Percentiles rank a stretch among this genome's conserved stretches.
Evolutionary conservation across 2,113 vertebrate species (phyloP).

Genomic region (Butorides virescens): DNA sequence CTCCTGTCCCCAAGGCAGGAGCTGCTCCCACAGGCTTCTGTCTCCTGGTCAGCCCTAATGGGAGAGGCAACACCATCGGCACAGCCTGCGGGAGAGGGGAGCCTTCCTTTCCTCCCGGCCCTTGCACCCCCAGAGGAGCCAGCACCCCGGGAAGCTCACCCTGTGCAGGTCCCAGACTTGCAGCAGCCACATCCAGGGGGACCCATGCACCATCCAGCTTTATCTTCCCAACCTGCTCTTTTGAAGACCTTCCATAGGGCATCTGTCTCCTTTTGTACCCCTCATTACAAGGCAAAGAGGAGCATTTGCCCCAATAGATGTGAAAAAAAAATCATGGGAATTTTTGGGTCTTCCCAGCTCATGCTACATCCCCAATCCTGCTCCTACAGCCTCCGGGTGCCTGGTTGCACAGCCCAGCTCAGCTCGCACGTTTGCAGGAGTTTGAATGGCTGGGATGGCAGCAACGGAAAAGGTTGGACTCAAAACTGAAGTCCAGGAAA

Average conservation of each 20-base stretch:
- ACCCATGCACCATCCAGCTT: not conserved
- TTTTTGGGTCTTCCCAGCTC: not conserved
- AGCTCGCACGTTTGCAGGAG: not conserved
- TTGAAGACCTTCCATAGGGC: not conserved
- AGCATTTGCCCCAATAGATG: not conserved
- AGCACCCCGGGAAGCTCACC: not conserved
- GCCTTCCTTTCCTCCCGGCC: not conserved
- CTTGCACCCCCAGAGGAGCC: not conserved
- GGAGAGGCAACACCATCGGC: accelerated
- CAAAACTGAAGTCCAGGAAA: not conserved
- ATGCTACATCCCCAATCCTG: not conserved
- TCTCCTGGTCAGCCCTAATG: not conserved
- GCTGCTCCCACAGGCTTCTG: accelerated
- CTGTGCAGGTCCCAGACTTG: not conserved
- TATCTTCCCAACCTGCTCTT: not conserved
- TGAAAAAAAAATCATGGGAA: not conserved
- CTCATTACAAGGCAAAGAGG: not conserved
- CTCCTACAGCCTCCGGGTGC: not conserved
- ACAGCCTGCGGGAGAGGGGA: not conserved
- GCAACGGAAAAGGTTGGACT: not conserved
- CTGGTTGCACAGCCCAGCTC: not conserved
- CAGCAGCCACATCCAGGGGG: not conserved
- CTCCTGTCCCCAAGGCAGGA: not conserved
- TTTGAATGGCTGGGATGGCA: not conserved
- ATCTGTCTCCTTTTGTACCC: accelerated